A percentile compares a stretch with the other conserved stretches of the same genome.
Conservation (phyloP, 2,113 vertebrate genomes). For the Phalacrocorax aristotelis region DNA sequence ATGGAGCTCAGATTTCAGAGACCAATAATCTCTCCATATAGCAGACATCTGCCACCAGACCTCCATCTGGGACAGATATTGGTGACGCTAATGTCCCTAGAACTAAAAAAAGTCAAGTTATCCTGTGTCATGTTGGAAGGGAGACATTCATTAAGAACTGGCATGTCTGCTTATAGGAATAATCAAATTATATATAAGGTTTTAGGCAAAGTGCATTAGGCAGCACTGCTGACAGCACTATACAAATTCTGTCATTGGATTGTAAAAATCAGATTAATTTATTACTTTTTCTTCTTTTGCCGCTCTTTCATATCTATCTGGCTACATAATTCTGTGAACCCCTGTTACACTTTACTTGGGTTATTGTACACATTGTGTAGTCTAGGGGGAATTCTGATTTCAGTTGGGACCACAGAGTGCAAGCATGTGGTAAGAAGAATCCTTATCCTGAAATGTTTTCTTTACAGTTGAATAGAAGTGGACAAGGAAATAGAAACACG, state of each 20-base stretch:
- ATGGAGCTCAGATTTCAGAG: conserved; percentile 9
- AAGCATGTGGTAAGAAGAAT: not conserved
- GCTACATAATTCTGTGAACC: not conserved
- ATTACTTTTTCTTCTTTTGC: not conserved
- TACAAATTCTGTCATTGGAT: not conserved
- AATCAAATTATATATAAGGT: not conserved
- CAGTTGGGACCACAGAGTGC: not conserved
- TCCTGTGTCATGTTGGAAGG: not conserved
- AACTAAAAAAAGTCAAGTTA: not conserved
- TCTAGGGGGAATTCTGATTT: too few species aligned
- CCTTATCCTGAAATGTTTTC: not conserved
- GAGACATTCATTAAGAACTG: not conserved
- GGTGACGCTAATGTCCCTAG: not conserved
- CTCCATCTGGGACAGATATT: conserved; percentile 42
- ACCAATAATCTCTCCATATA: not conserved
- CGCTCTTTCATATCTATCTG: not conserved
- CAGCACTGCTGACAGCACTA: not conserved
- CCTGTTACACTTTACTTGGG: not conserved
- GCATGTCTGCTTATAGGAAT: not conserved
- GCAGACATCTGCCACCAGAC: conserved; percentile 55
- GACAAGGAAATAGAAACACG: not conserved
- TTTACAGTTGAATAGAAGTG: not conserved
- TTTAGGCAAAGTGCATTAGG: not conserved
- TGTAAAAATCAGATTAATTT: not conserved
- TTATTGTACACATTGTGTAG: not conserved